phyloP scores from a whole-genome alignment of 2,888 invertebrate genomes.

The Tupiocoris notatus region DNA sequence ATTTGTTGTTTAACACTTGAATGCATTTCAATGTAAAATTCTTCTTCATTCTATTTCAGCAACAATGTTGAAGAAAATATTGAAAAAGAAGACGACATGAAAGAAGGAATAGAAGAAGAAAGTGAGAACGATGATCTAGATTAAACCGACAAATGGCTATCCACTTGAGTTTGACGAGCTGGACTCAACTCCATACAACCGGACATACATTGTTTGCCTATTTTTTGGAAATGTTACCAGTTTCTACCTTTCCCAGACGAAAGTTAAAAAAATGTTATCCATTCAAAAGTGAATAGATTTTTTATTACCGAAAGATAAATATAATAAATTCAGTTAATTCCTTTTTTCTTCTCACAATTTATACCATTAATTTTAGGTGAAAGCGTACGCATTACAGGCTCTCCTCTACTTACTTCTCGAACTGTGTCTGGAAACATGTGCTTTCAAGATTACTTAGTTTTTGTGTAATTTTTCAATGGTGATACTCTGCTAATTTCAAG shows the following conservation, averaged over 20 bases:
- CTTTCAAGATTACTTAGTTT: too few relatives aligned
- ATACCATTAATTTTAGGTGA: too few relatives aligned
- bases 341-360: not conserved
- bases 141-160: too few relatives aligned
- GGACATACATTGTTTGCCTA: too few relatives aligned
- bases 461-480: too few relatives aligned
- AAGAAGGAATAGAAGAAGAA: not conserved
- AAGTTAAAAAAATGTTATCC: not conserved
- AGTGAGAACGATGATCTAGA: conserved; percentile 6
- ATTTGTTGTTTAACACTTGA: not conserved
- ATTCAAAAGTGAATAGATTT: not conserved
- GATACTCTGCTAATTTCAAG: too few relatives aligned
- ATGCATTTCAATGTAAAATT: not conserved
- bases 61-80: not conserved
- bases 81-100: not conserved
- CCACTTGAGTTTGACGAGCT: too few relatives aligned
- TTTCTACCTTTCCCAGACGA: not conserved
- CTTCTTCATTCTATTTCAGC: not conserved
- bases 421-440: too few relatives aligned
- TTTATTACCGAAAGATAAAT: not conserved
- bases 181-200: too few relatives aligned
- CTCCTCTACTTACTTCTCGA: too few relatives aligned
- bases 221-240: not conserved
- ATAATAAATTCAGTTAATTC: not conserved
- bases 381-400: too few relatives aligned